Evolutionary conservation across 30 jellyfish, hydroid and myxozoan genomes (phyloP).

Genomic region (Aurelia sp.): DNA sequence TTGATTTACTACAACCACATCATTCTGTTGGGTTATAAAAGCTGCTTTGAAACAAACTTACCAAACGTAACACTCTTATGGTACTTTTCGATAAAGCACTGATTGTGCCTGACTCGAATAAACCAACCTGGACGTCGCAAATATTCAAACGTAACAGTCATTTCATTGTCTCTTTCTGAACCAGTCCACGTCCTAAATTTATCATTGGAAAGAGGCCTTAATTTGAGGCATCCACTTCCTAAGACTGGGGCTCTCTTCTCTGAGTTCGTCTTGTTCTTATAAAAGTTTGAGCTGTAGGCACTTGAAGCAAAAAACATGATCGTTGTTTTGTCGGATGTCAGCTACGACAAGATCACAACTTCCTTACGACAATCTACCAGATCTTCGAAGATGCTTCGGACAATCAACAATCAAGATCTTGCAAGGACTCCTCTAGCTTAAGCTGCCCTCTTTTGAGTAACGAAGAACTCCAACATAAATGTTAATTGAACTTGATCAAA

Average conservation of each 20-base stretch:
- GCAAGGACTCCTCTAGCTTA: too few relatives aligned
- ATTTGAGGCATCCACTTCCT: conserved; percentile 58
- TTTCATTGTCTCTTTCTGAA: conserved; percentile 34
- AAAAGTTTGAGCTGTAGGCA: conserved; percentile 28
- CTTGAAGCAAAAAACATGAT: conserved; percentile 66
- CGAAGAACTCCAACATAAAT: too few relatives aligned
- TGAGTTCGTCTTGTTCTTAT: not conserved
- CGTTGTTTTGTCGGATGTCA: not conserved
- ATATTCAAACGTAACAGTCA: conserved; percentile 77
- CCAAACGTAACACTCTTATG: conserved; percentile 56
- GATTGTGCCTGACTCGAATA: conserved; percentile 57
- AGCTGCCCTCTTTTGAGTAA: too few relatives aligned
- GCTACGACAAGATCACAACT: too few relatives aligned
- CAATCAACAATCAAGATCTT: too few relatives aligned
- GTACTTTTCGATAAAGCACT: conserved; percentile 75
- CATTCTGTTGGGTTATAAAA: too few relatives aligned
- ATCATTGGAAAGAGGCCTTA: conserved; percentile 76
- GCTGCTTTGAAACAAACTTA: conserved; percentile 8
- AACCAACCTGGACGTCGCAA: conserved; percentile 81
- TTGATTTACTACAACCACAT: too few relatives aligned
- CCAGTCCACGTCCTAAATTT: conserved; percentile 62
- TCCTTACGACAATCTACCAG: too few relatives aligned
- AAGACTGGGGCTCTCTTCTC: conserved; percentile 9
- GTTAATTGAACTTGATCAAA: too few relatives aligned
- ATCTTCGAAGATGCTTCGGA: too few relatives aligned